phyloP scores from a whole-genome alignment of 2,888 invertebrate genomes.

The Eurytoma californica region DNA sequence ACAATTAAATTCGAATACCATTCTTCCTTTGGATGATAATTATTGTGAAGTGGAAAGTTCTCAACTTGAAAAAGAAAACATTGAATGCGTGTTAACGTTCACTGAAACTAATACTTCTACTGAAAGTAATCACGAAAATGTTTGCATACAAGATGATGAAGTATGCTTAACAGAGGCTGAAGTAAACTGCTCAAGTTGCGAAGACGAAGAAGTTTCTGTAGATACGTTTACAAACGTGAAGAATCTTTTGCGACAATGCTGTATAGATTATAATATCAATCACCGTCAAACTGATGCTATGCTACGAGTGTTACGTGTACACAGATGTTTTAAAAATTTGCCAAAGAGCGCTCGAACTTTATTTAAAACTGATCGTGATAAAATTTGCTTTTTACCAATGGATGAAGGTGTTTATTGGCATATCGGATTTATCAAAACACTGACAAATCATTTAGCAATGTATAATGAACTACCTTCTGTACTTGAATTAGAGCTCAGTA shows the following conservation, averaged over 20 bases:
- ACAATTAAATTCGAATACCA: too few relatives aligned
- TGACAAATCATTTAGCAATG: neutral
- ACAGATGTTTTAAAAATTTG: conserved; percentile 11
- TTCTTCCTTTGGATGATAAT: too few relatives aligned
- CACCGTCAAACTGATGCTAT: conserved; percentile 1
- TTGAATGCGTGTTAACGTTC: too few relatives aligned
- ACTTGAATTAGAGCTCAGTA: conserved; percentile 8
- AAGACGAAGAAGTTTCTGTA: too few relatives aligned
- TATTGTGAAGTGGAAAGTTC: too few relatives aligned
- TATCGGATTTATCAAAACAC: conserved; percentile 5
- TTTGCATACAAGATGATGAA: too few relatives aligned
- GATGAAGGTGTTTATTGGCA: conserved; percentile 13
- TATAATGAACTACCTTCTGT: neutral
- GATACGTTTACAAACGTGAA: neutral
- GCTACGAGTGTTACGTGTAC: neutral
- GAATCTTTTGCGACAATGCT: conserved; percentile 5
- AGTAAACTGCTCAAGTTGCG: too few relatives aligned
- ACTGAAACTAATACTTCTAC: too few relatives aligned
- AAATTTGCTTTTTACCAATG: neutral
- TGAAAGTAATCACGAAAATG: too few relatives aligned
- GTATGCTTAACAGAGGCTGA: too few relatives aligned
- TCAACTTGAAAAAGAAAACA: too few relatives aligned
- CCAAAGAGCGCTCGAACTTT: conserved; percentile 9
- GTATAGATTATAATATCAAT: neutral
- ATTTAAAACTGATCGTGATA: conserved; percentile 2